Conservation (phyloP, 2,888 invertebrate species). For the Drosophila testacea region DNA sequence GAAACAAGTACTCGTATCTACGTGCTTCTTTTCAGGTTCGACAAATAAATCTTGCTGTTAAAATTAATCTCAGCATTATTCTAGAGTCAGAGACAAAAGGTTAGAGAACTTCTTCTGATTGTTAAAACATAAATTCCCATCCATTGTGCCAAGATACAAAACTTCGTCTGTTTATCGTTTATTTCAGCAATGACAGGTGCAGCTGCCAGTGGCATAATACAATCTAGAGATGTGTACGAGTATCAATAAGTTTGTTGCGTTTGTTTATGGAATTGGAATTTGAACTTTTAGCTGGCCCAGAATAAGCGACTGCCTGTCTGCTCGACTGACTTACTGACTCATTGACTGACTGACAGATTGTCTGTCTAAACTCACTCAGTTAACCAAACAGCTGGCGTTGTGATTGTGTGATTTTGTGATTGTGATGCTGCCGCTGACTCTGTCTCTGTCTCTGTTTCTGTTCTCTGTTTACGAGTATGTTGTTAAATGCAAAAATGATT, state of each 20-base stretch:
- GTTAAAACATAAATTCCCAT: slow-evolving; percentile 55
- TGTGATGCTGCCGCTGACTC: slow-evolving; percentile 16
- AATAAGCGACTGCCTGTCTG: slow-evolving; percentile 31
- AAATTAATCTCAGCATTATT: slow-evolving; percentile 36
- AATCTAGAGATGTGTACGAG: slow-evolving; percentile 35
- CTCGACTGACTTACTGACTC: slow-evolving; percentile 24
- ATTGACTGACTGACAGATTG: slow-evolving; percentile 42
- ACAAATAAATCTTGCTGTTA: slow-evolving; percentile 43
- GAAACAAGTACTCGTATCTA: slow-evolving; percentile 10
- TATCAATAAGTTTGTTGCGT: slow-evolving; percentile 46
- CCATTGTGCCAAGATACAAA: slow-evolving; percentile 57
- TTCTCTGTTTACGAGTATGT: slow-evolving; percentile 64
- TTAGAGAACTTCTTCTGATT: slow-evolving; percentile 54
- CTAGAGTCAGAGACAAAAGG: slow-evolving; percentile 58
- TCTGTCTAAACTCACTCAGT: slow-evolving; percentile 51
- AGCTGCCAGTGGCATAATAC: slow-evolving; percentile 57
- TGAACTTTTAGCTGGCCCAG: slow-evolving; percentile 64
- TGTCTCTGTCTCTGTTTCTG: too few relatives aligned
- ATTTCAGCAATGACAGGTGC: slow-evolving; percentile 76
- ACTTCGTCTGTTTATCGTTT: slow-evolving; percentile 68
- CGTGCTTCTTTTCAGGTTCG: slow-evolving; percentile 22
- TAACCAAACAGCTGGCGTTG: slow-evolving; percentile 43
- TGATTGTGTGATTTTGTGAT: slow-evolving; percentile 21
- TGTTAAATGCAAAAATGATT: slow-evolving; percentile 82
- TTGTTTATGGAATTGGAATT: slow-evolving; percentile 75